phyloP scores from a whole-genome alignment of 2,888 invertebrate species.

The Melieria picta region DNA sequence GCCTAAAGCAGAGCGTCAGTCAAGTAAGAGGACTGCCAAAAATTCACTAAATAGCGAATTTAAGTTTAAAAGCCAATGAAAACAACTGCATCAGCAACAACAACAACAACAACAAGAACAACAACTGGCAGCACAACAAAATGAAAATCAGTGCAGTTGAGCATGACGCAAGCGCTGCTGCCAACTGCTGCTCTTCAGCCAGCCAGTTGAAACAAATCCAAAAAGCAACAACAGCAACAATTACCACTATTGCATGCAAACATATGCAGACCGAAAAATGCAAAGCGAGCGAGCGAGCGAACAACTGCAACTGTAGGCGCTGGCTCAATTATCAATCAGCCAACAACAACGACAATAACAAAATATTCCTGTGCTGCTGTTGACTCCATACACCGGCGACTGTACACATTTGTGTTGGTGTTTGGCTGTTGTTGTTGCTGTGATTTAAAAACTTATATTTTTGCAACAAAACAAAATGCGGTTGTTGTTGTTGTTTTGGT shows the following conservation, averaged over 20 bases:
- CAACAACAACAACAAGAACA: constrained; percentile 9
- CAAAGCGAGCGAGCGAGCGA: no score
- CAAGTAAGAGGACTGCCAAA: no score
- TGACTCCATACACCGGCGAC: constrained; percentile 3
- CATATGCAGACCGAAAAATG: background rate
- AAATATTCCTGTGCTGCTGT: no score
- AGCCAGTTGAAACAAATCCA: constrained; percentile 38
- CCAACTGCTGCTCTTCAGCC: constrained; percentile 49
- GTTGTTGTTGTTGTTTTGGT: background rate
- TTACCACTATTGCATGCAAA: background rate
- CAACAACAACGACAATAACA: background rate
- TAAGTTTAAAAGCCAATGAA: background rate
- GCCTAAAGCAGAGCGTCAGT: no score
- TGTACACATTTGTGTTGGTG: constrained; percentile 7
- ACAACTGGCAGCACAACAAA: constrained; percentile 15
- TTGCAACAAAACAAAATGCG: background rate
- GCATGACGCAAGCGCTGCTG: constrained; percentile 53
- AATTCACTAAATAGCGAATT: no score
- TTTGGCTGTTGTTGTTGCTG: background rate
- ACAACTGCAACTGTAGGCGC: constrained; percentile 15
- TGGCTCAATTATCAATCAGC: constrained; percentile 7
- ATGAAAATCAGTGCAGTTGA: constrained; percentile 52
- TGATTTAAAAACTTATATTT: no score
- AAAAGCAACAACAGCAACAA: constrained; percentile 18
- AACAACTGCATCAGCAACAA: constrained; percentile 1